A percentile compares a stretch with the other conserved stretches of the same genome.
These are phyloP conservation scores for Crotalus tigris DNA, from an alignment of 2,113 vertebrate species.

Conservation along the genomic window DNA sequence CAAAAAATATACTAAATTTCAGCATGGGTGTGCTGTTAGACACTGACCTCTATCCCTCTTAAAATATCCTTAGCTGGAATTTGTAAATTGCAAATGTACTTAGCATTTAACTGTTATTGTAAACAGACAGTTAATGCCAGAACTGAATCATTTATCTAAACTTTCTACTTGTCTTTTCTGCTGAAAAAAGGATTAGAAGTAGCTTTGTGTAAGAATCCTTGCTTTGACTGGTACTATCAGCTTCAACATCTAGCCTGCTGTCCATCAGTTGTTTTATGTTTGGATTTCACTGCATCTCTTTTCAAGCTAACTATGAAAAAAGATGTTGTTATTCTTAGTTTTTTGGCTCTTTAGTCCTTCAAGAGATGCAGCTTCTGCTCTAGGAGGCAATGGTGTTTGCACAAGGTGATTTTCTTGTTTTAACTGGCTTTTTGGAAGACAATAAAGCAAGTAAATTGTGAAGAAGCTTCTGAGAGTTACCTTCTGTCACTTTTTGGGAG, in stretches of 20 bases:
- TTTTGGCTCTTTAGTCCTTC: neutral
- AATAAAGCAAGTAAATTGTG: constrained; percentile 30
- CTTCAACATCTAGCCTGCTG: constrained; percentile 18
- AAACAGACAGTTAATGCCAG: neutral
- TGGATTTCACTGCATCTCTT: constrained; percentile 12
- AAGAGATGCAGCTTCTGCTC: constrained; percentile 9
- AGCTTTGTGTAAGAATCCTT: constrained; percentile 14
- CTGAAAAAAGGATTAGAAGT: constrained; percentile 27
- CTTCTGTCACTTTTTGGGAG: neutral
- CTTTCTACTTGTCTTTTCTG: neutral
- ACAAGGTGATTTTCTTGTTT: constrained; percentile 28
- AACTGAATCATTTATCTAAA: neutral
- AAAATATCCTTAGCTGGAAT: neutral
- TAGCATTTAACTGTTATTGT: neutral
- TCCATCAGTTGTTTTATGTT: constrained; percentile 26
- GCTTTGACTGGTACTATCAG: neutral
- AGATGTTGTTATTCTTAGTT: constrained; percentile 23
- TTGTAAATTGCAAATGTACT: accelerated
- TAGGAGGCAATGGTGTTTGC: neutral
- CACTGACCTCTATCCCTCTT: neutral
- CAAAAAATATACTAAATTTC: neutral
- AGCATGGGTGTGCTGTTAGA: neutral
- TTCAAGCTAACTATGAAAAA: constrained; percentile 20
- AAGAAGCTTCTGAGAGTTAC: constrained; percentile 30
- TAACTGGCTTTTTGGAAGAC: constrained; percentile 23